Conservation (phyloP, 2,113 vertebrate species). For the Vidua chalybeata region DNA sequence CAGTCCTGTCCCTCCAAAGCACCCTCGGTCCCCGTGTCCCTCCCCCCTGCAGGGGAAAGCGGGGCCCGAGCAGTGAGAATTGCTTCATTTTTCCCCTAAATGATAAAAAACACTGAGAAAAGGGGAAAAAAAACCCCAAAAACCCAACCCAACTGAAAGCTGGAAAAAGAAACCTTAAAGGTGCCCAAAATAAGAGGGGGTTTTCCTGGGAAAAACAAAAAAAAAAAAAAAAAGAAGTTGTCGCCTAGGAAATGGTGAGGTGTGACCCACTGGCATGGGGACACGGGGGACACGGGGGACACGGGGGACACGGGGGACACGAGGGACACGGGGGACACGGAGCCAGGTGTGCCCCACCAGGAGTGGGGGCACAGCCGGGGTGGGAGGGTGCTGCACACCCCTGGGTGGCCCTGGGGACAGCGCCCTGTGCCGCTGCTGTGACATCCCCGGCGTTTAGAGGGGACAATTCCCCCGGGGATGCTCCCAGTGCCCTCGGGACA, state of each 20-base stretch:
- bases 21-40: accelerated
- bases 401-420: neutral
- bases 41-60: neutral
- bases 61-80: neutral
- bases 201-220: neutral
- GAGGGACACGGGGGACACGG: accelerated
- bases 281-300: neutral
- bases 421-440: neutral
- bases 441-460: accelerated
- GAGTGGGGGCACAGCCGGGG: no score
- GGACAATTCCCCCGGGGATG: neutral
- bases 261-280: neutral
- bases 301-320: neutral
- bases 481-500: accelerated
- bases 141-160: neutral
- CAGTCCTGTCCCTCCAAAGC: accelerated
- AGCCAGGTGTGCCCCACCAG: accelerated
- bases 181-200: neutral
- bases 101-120: neutral
- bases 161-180: slow-evolving; percentile 22
- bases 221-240: neutral
- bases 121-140: neutral
- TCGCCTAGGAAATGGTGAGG: accelerated
- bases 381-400: neutral
- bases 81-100: neutral